A percentile compares a stretch with the other conserved stretches of the same genome.
These are phyloP conservation scores for Nylanderia fulva DNA, from an alignment of 1,140 invertebrate species.

Conservation along the genomic window DNA sequence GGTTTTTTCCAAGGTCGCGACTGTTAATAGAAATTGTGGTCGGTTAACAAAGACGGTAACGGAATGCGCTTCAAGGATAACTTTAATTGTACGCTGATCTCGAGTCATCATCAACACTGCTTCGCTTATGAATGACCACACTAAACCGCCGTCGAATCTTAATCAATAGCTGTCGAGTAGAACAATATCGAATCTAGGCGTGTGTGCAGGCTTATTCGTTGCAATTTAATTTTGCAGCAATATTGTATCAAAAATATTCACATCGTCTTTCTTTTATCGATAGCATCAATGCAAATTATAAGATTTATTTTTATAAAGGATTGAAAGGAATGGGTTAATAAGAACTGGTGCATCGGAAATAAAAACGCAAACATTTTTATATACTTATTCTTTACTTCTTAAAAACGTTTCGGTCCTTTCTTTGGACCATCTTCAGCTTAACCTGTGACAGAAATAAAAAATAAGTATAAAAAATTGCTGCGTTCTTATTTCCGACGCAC, in stretches of 20 bases:
- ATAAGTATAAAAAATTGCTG: too few species aligned
- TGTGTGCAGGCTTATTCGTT: background rate
- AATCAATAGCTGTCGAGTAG: conserved; percentile 3
- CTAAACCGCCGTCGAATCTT: conserved; percentile 37
- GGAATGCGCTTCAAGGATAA: conserved; percentile 16
- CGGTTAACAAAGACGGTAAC: conserved; percentile 21
- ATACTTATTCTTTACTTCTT: too few species aligned
- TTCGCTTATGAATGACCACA: conserved; percentile 25
- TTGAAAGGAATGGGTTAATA: too few species aligned
- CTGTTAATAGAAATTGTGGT: conserved; percentile 40
- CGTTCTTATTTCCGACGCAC: too few species aligned
- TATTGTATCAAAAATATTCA: too few species aligned
- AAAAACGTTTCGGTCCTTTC: too few species aligned
- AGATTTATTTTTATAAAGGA: too few species aligned
- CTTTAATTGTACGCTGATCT: conserved; percentile 26
- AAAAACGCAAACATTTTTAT: too few species aligned
- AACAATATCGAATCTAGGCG: background rate
- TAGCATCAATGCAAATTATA: background rate
- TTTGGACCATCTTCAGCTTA: too few species aligned
- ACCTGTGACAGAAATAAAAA: too few species aligned
- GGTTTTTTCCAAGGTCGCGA: conserved; percentile 7
- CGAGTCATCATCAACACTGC: background rate
- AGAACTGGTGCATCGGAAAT: too few species aligned
- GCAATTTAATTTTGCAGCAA: conserved; percentile 2
- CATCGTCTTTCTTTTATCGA: background rate